phyloP scores from a whole-genome alignment of 2,888 invertebrate species.

The Aporophyla lueneburgensis region DNA sequence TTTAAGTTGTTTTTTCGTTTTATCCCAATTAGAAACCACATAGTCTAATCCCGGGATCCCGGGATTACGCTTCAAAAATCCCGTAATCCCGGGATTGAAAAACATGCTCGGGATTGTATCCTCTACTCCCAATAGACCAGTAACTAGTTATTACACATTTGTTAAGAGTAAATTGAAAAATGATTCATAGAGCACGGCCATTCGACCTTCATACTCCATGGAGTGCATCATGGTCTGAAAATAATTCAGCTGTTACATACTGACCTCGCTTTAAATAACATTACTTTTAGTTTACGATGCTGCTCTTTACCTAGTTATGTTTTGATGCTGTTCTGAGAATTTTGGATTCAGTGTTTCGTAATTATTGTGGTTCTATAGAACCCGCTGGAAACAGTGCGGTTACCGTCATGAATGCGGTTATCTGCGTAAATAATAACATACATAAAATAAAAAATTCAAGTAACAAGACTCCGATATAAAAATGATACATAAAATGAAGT shows the following conservation, averaged over 20 bases:
- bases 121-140: slow-evolving; percentile 1
- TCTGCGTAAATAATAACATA: no score
- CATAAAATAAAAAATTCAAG: no score
- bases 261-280: slow-evolving; percentile 77
- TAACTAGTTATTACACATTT: slow-evolving; percentile 49
- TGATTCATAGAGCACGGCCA: slow-evolving; percentile 75
- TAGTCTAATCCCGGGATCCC: no score
- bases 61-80: no score
- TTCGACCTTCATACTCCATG: slow-evolving; percentile 75
- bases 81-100: no score
- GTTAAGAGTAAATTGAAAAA: slow-evolving; percentile 70
- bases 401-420: slow-evolving; percentile 61
- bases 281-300: slow-evolving; percentile 77
- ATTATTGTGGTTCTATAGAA: neutral
- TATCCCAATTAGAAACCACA: no score
- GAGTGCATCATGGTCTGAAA: slow-evolving; percentile 84
- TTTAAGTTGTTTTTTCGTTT: no score
- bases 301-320: slow-evolving; percentile 72
- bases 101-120: no score
- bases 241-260: slow-evolving; percentile 77
- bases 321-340: slow-evolving; percentile 17
- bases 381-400: slow-evolving; percentile 66
- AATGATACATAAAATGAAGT: no score
- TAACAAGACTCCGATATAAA: no score
- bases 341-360: neutral